These are phyloP conservation scores for Dipodomys ordii DNA, from an alignment of 2,113 vertebrate genomes.

Conservation along the genomic window DNA sequence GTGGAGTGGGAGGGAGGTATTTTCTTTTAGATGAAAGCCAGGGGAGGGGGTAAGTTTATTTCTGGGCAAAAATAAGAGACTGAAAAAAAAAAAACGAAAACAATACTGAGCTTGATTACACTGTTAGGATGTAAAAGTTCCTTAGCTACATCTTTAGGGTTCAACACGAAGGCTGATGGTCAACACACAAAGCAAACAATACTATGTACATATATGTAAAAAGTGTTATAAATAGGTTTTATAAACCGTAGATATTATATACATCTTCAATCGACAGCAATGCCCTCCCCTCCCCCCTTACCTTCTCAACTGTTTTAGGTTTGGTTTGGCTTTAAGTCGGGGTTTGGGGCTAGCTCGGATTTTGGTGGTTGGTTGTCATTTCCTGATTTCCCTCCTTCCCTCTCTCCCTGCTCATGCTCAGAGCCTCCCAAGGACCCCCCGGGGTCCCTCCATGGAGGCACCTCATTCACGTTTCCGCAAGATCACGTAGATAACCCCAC, in stretches of 20 bases:
- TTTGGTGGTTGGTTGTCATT: slow-evolving; percentile 7
- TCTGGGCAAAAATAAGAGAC: slow-evolving; percentile 71
- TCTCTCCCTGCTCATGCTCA: slow-evolving; percentile 71
- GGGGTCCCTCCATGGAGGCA: background rate
- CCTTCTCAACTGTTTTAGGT: slow-evolving; percentile 75
- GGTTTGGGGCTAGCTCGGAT: slow-evolving; percentile 76
- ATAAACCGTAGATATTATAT: slow-evolving; percentile 99
- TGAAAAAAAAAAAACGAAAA: slow-evolving; percentile 52
- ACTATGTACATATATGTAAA: slow-evolving; percentile 99
- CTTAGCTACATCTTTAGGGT: slow-evolving; percentile 96
- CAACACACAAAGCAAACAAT: slow-evolving; percentile 95
- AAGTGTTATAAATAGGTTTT: slow-evolving; percentile 99
- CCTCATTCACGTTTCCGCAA: slow-evolving; percentile 96
- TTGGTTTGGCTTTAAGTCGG: slow-evolving; percentile 77
- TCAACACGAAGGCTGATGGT: slow-evolving; percentile 88
- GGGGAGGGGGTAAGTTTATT: slow-evolving; percentile 59
- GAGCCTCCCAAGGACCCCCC: background rate
- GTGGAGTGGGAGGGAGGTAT: slow-evolving; percentile 70
- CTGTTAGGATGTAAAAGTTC: slow-evolving; percentile 87
- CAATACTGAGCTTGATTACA: slow-evolving; percentile 83
- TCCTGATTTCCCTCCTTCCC: slow-evolving; percentile 83
- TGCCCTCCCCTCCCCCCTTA: slow-evolving; percentile 70
- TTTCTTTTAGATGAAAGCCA: slow-evolving; percentile 49
- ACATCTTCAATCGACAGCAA: slow-evolving; percentile 97
- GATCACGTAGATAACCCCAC: slow-evolving; percentile 96